These are phyloP conservation scores for Urocolius indicus DNA, from an alignment of 2,113 vertebrate genomes.

Conservation along the genomic window DNA sequence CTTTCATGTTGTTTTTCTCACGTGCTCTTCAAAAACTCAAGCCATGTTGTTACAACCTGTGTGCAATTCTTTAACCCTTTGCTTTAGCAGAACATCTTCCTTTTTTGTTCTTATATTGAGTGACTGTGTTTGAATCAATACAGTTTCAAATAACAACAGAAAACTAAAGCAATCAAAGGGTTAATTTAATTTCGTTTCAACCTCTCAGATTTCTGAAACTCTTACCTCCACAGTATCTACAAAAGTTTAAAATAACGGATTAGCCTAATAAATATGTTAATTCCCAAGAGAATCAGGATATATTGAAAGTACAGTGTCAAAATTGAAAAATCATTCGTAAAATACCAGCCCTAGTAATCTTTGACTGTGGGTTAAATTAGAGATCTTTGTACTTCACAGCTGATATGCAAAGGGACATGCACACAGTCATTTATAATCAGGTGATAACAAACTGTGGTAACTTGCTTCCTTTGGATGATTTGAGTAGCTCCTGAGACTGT, in stretches of 20 bases:
- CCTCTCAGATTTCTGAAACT: background rate
- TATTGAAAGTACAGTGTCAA: background rate
- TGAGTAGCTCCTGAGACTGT: background rate
- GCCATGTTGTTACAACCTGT: background rate
- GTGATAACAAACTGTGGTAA: background rate
- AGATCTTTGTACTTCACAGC: background rate
- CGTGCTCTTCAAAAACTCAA: background rate
- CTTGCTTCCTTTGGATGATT: background rate
- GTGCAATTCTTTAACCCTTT: background rate
- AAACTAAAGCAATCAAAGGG: background rate
- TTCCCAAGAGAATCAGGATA: background rate
- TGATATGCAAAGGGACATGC: background rate
- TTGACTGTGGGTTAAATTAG: background rate
- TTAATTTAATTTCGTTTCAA: conserved; percentile 5
- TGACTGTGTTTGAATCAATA: background rate
- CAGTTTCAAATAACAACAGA: background rate
- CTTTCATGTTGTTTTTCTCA: background rate
- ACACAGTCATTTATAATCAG: background rate
- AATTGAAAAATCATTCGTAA: background rate
- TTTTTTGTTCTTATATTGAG: background rate
- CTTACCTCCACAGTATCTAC: background rate
- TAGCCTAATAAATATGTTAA: background rate
- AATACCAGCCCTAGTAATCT: background rate
- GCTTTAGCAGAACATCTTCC: background rate
- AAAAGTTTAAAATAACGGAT: background rate